Percentiles rank a stretch among this genome's conserved stretches.
These are phyloP conservation scores for Chymomyza costata DNA, from an alignment of 1,140 invertebrate genomes.

Conservation along the genomic window DNA sequence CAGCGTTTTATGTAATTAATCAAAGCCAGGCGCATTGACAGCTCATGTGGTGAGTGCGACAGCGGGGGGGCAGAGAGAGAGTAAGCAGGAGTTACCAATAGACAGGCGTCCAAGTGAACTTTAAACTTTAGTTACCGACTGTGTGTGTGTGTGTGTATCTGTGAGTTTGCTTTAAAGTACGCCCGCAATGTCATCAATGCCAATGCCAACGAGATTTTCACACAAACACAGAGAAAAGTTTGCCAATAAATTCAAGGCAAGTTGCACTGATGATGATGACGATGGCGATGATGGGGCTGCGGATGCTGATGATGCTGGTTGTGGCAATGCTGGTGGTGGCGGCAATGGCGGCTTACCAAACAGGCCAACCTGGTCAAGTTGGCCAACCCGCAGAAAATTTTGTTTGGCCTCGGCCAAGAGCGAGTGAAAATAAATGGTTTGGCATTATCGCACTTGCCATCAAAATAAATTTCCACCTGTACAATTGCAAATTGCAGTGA, in stretches of 20 bases:
- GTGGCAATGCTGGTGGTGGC: too few species aligned
- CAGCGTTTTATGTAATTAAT: conserved; percentile 66
- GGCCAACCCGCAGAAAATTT: too few species aligned
- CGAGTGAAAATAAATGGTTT: conserved; percentile 55
- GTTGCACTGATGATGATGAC: neutral
- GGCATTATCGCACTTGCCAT: conserved; percentile 65
- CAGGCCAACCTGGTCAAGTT: too few species aligned
- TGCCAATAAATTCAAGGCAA: conserved; percentile 32
- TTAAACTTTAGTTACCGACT: too few species aligned
- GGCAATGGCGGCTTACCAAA: too few species aligned
- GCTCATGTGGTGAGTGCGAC: conserved; percentile 66
- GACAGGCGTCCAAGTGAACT: conserved; percentile 45
- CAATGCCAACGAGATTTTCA: conserved; percentile 26
- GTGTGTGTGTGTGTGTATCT: too few species aligned
- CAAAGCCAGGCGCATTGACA: conserved; percentile 66
- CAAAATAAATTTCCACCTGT: conserved; percentile 71
- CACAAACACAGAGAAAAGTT: conserved; percentile 23
- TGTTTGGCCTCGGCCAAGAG: too few species aligned
- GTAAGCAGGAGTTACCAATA: too few species aligned
- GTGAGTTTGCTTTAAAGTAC: conserved; percentile 17
- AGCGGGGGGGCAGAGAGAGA: too few species aligned
- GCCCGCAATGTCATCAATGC: conserved; percentile 50
- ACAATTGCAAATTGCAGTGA: conserved; percentile 71
- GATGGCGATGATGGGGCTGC: too few species aligned
- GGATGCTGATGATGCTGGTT: too few species aligned